Percentiles rank a stretch among this genome's conserved stretches.
Evolutionary conservation across 1,140 invertebrate genomes (phyloP).

Genomic region (Gonatopus flavifemur): DNA sequence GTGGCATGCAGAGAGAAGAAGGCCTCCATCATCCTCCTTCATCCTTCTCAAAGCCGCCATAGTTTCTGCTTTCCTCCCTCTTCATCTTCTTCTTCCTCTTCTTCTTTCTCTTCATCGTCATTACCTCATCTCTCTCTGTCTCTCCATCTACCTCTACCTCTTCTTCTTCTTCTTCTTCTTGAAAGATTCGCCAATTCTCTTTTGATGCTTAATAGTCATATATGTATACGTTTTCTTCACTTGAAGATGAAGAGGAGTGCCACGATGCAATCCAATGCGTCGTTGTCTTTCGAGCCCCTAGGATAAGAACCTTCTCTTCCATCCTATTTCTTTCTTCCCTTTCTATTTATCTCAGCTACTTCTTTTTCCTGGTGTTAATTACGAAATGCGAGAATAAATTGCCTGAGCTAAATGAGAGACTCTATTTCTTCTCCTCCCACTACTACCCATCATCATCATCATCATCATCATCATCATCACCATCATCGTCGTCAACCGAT

Average conservation of each 20-base stretch:
- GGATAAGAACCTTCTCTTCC: too few species aligned
- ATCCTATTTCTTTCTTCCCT: too few species aligned
- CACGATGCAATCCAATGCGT: too few species aligned
- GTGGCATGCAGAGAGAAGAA: slow-evolving; percentile 54
- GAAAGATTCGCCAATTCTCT: too few species aligned
- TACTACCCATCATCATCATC: neutral
- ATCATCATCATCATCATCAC: too few species aligned
- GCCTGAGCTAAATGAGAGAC: slow-evolving; percentile 40
- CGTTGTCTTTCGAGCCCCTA: too few species aligned
- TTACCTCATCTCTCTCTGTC: neutral
- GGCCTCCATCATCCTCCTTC: slow-evolving; percentile 53
- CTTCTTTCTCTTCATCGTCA: neutral
- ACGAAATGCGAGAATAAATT: slow-evolving; percentile 55
- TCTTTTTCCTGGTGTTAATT: slow-evolving; percentile 52
- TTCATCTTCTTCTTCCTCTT: neutral
- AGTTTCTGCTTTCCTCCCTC: neutral
- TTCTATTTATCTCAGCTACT: slow-evolving; percentile 38
- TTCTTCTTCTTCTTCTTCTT: neutral
- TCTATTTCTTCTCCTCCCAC: slow-evolving; percentile 12
- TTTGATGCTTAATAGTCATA: too few species aligned
- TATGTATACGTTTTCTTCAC: too few species aligned
- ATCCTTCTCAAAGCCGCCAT: too few species aligned
- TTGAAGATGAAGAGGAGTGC: too few species aligned
- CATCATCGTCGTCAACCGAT: too few species aligned
- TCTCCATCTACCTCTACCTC: too few species aligned